Evolutionary conservation across 1,140 invertebrate species (phyloP), one percentile per base, ranked within the genome.

Genomic region (Tribolium castaneum): DNA sequence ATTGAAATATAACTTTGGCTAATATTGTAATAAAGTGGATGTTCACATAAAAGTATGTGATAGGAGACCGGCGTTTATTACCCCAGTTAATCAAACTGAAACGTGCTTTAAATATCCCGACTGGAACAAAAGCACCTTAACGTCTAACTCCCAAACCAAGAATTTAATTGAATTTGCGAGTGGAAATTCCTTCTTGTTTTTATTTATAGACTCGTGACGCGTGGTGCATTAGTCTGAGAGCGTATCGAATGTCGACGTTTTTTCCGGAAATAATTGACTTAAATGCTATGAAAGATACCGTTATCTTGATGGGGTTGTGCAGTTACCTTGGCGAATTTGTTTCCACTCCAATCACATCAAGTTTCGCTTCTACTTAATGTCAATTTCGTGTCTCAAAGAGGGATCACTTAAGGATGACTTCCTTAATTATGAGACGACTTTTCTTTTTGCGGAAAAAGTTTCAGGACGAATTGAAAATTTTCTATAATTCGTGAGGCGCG

Each of bases 331-430:
- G 51, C 51, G 45, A 50, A 52, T 72, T 52, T 72, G 50, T 72
- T 72, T 72, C 70, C 45, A 72, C 70, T 72, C 50, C 70, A 72
- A 72, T 73, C 71, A 73, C 71, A 73, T 73, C 71, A 73, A 73
- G 19, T 30, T 35, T 73, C 71, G 71, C 49, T 52, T 73, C 49
- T 54, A 73, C 49, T 73, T 73, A 73, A 51, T 73, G 71, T 51
- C 71, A 73, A 73, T 73, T 73, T 73, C 13, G 9, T 50, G 39
- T 35, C 51, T 73, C 71, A 73, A 73, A 73, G 70, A 39, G 22
- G 70, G 71, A 73, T 73, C 71, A 52, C 71, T 73, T 72, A 72
- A 50, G 70, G 13, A 30, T 72, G 70, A 72, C 70, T 66, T 66
- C 30, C 30, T 66, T 66, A 66, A 66, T 66, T 66, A 66, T 66